Evolutionary conservation across 1,140 invertebrate genomes (phyloP), one percentile per base, ranked within the genome.

Genomic region (Pseudomyrmex cubaensis): DNA sequence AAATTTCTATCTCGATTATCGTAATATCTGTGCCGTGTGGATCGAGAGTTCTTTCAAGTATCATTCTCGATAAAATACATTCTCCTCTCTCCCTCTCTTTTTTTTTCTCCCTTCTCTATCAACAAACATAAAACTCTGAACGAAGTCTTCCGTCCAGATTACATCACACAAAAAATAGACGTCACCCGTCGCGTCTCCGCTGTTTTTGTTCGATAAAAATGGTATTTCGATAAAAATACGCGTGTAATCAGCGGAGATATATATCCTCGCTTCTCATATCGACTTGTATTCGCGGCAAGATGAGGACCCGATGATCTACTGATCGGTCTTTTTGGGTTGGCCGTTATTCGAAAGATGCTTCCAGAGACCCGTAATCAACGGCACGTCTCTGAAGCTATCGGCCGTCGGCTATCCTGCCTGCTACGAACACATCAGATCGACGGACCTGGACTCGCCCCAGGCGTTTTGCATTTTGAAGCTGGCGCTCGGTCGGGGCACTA

Each of bases 361-460:
- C 93, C 93, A 93, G 46, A 93, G 88, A 25, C 89, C 91, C 9
- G 92, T 93, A 64, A 93, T 93, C n/a, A 93, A 89, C 12, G 93
- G 93, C 61, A 93, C 92, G 76, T 93, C 92, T 2, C 87, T 89
- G 85, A 93, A 93, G 63, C 80, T 92, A 52, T 93, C 91, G 83
- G 91, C 90, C 90, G 82, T 69, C 12, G 89, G 90, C 91, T 92
- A 92, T 50, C 87, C 62, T 77, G 74, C 62, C 75, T 92, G 92
- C 92, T 93, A 93, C 91, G 92, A 92, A 66, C 93, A 93, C 84
- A 93, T 90, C 22, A 93, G 66, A 72, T 93, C 92, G 17, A 92
- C 85, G 48, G 92, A 90, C 66, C 89, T 88, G 46, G 91, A 90
- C 25, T 93, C 90, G 52, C 91, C 90, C 92, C 92, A 93, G 46